Base-by-base conservation (phyloP, 2,797 vertebrate genomes). In the Chaetophractus vellerosus region DNA sequence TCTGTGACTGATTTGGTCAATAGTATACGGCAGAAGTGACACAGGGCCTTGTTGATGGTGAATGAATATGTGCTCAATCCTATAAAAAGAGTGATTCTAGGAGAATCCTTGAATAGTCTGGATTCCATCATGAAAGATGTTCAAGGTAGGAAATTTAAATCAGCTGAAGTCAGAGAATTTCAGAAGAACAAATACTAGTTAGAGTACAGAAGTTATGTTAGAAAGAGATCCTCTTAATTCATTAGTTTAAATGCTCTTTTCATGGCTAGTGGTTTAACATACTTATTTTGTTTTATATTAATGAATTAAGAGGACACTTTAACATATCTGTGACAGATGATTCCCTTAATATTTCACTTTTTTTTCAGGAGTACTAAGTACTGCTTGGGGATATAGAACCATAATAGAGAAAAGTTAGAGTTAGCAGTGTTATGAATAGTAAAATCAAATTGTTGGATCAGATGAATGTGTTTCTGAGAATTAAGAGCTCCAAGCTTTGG, bases 241-340 rank as follows among this genome's bases (percentile, higher is more conserved):
- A 81, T 55, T 86, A n/a, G 9, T 75, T 80, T 96, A 7, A 94
- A 18, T 78, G 69, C 33, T 41, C 50, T 69, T 72, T 91, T 83
- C 45, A 59, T 79, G 26, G 19, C 71, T 86, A n/a, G 9, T 79
- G 9, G 9, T 78, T 74, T 93, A 63, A 50, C 52, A 63, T 36
- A 78, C 31, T 72, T 92, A 36, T 36, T 95, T 66, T 78, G 12
- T 63, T 76, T 74, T 91, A 64, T 19, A 48, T 75, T 81, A 59
- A 23, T 88, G 31, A 95, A 66, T 31, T 55, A 48, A 61, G 36
- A 80, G 55, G 21, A n/a, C 21, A 72, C n/a, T 45, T 84, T 76
- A 69, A 23, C 31, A 63, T 76, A 78, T 14, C 19, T 28, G 23
- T 85, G 33, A 88, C 15, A 71, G 59, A 80, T 52, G 11, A 24